phyloP scores from a whole-genome alignment of 2,888 invertebrate species.

The Amphipyra tragopoginis region DNA sequence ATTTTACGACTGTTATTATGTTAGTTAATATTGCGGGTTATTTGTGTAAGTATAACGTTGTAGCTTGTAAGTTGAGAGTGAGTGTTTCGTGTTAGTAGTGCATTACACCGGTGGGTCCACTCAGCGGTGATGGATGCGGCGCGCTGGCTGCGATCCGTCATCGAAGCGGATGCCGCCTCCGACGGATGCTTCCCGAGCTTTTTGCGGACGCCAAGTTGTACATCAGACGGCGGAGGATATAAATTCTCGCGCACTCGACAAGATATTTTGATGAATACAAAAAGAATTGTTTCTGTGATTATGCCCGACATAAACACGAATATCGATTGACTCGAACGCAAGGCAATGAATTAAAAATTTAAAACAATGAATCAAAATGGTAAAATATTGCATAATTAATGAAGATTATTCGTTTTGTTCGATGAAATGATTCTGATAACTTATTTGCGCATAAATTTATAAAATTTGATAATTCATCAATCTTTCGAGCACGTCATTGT shows the following conservation, averaged over 20 bases:
- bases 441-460: too few relatives aligned
- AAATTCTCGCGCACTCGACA: conserved; percentile 42
- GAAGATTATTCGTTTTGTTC: background rate
- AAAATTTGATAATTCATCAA: conserved; percentile 51
- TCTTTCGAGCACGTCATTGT: conserved; percentile 33
- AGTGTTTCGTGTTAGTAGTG: conserved; percentile 31
- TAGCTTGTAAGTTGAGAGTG: conserved; percentile 29
- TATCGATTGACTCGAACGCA: conserved; percentile 3
- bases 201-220: conserved; percentile 62
- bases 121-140: conserved; percentile 68
- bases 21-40: conserved; percentile 13
- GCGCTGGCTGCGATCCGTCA: conserved; percentile 66
- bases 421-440: too few relatives aligned
- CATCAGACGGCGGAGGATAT: conserved; percentile 62
- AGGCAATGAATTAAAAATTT: conserved; percentile 1
- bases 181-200: conserved; percentile 64
- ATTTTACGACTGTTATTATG: conserved; percentile 30
- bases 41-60: conserved; percentile 3
- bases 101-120: conserved; percentile 38
- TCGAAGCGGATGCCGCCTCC: conserved; percentile 61
- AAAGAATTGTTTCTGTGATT: conserved; percentile 15
- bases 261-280: conserved; percentile 26
- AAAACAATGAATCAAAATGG: background rate
- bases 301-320: background rate
- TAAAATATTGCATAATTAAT: conserved; percentile 3